Evolutionary conservation across 2,888 invertebrate genomes (phyloP), one percentile per base, ranked within the genome.

Genomic region (Sphaerophoria taeniata): DNA sequence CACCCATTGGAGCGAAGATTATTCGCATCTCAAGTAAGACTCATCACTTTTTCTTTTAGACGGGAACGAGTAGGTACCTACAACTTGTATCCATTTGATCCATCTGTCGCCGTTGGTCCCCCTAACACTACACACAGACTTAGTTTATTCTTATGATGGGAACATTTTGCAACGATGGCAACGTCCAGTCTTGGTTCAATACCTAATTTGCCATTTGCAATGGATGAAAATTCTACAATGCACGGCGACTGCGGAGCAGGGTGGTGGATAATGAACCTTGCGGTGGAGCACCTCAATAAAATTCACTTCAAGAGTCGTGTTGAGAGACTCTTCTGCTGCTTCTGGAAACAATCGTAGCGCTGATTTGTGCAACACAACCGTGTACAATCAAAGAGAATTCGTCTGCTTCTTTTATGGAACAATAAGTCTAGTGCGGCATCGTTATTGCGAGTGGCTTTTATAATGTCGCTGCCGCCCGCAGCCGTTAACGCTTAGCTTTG

Each of bases 21-120:
- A 72, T 80, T 80, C 84, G 69, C 76, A 76, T 80, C 69, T 77
- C 76, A 73, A 81, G 76, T 74, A 76, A 63, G 69, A 53, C 76
- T 81, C 85, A 80, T 81, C 77, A 77, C 73, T 81, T 81, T 76
- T 85, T 85, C 85, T 73, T 81, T 81, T 70, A 70, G 56, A 61
- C 63, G 65, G 75, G 70, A 58, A 72, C 0, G 43, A 53, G 43
- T 43, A 43, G 39, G 61, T 34, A 65, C n/a, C n/a, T n/a, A 24
- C 24, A 2, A 24, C 24, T 24, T 24, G 1, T 24, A 24, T 49
- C 76, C 58, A 77, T 56, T 31, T 14, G 31, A 79, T 79, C 33
- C 75, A 69, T 79, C 71, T 84, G 74, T 67, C 39, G 6, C 9
- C 39, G 39, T 67, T 65, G 47, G 60, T 1, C 16, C 33, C n/a